Evolutionary conservation across 2,888 invertebrate species (phyloP).

Genomic region (Acleris cristana): DNA sequence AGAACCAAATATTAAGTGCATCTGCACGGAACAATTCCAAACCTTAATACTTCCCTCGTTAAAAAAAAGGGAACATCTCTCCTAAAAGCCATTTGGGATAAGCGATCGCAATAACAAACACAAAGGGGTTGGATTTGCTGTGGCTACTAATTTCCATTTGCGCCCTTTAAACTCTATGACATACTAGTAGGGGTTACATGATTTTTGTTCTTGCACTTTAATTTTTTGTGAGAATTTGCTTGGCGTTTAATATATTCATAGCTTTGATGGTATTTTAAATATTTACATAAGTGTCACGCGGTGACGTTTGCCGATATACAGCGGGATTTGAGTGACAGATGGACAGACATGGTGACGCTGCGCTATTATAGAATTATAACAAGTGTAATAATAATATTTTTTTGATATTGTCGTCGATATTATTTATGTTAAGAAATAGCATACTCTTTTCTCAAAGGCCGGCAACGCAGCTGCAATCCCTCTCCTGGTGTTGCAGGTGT

Average conservation of each 20-base stretch:
- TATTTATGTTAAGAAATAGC: too few species aligned
- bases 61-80: too few species aligned
- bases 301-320: conserved; percentile 81
- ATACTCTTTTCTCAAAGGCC: too few species aligned
- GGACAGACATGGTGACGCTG: conserved; percentile 30
- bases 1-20: conserved; percentile 54
- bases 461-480: too few species aligned
- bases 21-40: conserved; percentile 53
- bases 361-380: conserved; percentile 44
- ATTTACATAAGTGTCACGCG: conserved; percentile 84
- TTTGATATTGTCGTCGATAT: too few species aligned
- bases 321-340: conserved; percentile 59
- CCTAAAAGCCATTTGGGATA: too few species aligned
- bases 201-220: conserved; percentile 64
- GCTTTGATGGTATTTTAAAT: conserved; percentile 85
- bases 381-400: background rate
- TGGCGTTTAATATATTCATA: conserved; percentile 85
- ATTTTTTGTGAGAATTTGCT: conserved; percentile 73
- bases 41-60: conserved; percentile 50
- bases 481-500: too few species aligned
- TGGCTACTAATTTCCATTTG: too few species aligned
- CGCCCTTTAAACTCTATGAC: too few species aligned
- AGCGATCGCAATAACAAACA: too few species aligned
- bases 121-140: too few species aligned
- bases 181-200: conserved; percentile 46